Conservation (phyloP, 2,888 invertebrate genomes). For the Octodonta nipae region DNA sequence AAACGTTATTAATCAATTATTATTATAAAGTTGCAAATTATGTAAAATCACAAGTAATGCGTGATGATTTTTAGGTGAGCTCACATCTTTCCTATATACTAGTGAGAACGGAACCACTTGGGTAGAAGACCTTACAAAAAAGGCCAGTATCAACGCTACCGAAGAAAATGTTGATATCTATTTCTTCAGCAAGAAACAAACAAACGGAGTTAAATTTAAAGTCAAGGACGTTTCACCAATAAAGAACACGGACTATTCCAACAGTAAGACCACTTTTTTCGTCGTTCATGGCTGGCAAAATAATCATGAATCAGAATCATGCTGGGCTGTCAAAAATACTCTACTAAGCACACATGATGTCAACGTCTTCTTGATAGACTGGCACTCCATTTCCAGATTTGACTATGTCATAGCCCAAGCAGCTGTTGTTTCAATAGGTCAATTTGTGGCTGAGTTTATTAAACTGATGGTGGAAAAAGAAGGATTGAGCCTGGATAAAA, state of each 20-base stretch:
- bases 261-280: conserved; percentile 19
- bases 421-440: conserved; percentile 19
- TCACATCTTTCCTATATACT: no score
- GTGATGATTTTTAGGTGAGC: no score
- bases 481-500: conserved; percentile 6
- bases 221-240: no score
- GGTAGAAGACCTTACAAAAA: no score
- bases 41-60: no score
- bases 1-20: no score
- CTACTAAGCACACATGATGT: conserved; percentile 19
- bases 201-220: no score
- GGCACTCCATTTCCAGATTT: conserved; percentile 15
- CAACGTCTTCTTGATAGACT: conserved; percentile 29
- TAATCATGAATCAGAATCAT: conserved; percentile 18
- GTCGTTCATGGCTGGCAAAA: conserved; percentile 29
- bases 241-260: conserved; percentile 18
- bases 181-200: no score
- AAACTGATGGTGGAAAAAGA: conserved; percentile 2
- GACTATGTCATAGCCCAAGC: conserved; percentile 11
- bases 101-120: no score
- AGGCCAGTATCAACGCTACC: no score
- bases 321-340: conserved; percentile 16
- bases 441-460: conserved; percentile 6
- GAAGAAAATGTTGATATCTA: no score
- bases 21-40: no score